Evolutionary conservation across 2,888 invertebrate genomes (phyloP).

Genomic region (Cynaeus angustus): DNA sequence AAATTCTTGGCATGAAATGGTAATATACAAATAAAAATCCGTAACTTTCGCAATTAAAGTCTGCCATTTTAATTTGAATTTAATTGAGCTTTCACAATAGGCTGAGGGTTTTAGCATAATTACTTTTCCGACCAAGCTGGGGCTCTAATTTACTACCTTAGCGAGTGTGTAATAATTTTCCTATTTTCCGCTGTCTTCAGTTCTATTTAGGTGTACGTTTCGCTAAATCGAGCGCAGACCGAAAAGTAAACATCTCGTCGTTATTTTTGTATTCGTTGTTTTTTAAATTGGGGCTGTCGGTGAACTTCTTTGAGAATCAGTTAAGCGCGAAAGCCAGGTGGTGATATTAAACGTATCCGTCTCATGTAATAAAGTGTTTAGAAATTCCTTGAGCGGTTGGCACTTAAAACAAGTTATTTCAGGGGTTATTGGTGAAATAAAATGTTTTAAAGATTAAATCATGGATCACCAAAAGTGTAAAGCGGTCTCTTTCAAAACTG

Average conservation of each 20-base stretch:
- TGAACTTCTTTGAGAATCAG: not conserved
- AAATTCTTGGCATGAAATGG: constrained; percentile 34
- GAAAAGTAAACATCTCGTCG: constrained; percentile 13
- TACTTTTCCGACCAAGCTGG: constrained; percentile 35
- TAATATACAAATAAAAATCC: constrained; percentile 42
- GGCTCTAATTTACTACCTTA: constrained; percentile 32
- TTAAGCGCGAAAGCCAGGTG: constrained; percentile 22
- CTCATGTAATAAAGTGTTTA: constrained; percentile 25
- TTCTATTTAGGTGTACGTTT: not conserved
- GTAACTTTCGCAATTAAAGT: constrained; percentile 47
- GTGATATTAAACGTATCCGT: constrained; percentile 25
- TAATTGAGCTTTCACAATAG: constrained; percentile 47
- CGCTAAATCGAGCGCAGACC: not conserved
- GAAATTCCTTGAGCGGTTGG: constrained; percentile 18
- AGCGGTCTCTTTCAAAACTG: constrained; percentile 13
- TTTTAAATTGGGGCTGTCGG: constrained; percentile 3
- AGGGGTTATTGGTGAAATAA: constrained; percentile 10
- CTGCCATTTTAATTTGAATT: constrained; percentile 47
- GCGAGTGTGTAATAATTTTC: constrained; percentile 16
- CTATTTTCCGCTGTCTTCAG: constrained; percentile 5
- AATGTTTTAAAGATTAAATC: constrained; percentile 31
- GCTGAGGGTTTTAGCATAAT: constrained; percentile 42
- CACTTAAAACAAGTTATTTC: constrained; percentile 11
- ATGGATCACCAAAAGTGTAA: constrained; percentile 18
- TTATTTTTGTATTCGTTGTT: constrained; percentile 13